phyloP scores from a whole-genome alignment of 2,888 invertebrate genomes.

The Melieria picta region DNA sequence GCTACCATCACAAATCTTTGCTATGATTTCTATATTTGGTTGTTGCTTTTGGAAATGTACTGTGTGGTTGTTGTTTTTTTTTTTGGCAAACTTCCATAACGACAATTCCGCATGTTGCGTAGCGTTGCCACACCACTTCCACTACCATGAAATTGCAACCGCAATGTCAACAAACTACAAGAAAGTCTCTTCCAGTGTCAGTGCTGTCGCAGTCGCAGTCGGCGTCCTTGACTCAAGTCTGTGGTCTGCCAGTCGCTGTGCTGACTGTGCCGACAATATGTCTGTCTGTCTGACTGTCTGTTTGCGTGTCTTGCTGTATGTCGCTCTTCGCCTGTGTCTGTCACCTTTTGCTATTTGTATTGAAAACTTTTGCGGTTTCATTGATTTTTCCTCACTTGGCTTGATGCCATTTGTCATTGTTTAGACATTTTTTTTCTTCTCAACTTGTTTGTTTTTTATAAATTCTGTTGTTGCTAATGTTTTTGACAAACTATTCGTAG shows the following conservation, averaged over 20 bases:
- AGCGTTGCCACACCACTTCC: not conserved
- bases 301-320: not conserved
- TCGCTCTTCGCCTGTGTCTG: not conserved
- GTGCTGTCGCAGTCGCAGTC: not conserved
- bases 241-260: conserved; percentile 5
- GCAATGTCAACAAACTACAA: conserved; percentile 30
- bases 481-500: no score
- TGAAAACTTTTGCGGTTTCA: not conserved
- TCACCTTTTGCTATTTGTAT: not conserved
- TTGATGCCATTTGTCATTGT: no score
- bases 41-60: not conserved
- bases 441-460: no score
- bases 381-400: conserved; percentile 17
- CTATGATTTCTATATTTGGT: no score
- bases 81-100: conserved; percentile 30
- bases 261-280: not conserved
- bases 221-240: not conserved
- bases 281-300: not conserved
- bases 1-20: not conserved
- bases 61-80: not conserved
- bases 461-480: no score
- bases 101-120: conserved; percentile 26
- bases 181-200: not conserved
- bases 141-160: conserved; percentile 15
- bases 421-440: no score